These are phyloP conservation scores for Lepeophtheirus salmonis DNA, from an alignment of 1,140 invertebrate genomes.

Conservation along the genomic window DNA sequence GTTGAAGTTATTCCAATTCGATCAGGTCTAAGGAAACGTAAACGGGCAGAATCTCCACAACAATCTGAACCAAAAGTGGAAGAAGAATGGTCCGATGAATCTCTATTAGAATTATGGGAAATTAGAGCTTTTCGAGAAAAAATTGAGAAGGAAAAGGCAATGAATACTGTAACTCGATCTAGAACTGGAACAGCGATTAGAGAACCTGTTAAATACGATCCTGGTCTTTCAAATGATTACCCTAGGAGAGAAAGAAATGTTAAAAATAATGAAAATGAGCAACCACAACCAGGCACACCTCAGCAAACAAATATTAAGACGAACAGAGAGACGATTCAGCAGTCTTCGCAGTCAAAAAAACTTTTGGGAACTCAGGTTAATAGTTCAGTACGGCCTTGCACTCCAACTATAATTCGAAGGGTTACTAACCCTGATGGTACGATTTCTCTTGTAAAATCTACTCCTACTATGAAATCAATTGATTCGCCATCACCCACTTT, in stretches of 20 bases:
- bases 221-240: background rate
- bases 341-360: background rate
- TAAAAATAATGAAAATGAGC: background rate
- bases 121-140: conserved; percentile 86
- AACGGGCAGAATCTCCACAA: conserved; percentile 68
- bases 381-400: background rate
- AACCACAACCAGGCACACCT: conserved; percentile 11
- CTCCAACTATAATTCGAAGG: conserved; percentile 5
- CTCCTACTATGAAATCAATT: background rate
- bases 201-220: conserved; percentile 12
- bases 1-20: conserved; percentile 61
- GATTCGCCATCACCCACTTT: background rate
- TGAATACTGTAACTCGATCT: conserved; percentile 19
- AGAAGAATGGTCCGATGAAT: conserved; percentile 89
- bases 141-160: conserved; percentile 23
- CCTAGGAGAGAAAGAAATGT: background rate
- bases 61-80: conserved; percentile 71
- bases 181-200: conserved; percentile 12
- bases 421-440: conserved; percentile 12
- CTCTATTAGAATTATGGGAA: conserved; percentile 87
- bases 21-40: conserved; percentile 74
- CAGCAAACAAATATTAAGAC: background rate
- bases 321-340: background rate
- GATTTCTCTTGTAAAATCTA: conserved; percentile 8
- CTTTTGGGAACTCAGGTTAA: background rate